These are phyloP conservation scores for Brachypterus glaber DNA, from an alignment of 2,888 invertebrate genomes.

Conservation along the genomic window DNA sequence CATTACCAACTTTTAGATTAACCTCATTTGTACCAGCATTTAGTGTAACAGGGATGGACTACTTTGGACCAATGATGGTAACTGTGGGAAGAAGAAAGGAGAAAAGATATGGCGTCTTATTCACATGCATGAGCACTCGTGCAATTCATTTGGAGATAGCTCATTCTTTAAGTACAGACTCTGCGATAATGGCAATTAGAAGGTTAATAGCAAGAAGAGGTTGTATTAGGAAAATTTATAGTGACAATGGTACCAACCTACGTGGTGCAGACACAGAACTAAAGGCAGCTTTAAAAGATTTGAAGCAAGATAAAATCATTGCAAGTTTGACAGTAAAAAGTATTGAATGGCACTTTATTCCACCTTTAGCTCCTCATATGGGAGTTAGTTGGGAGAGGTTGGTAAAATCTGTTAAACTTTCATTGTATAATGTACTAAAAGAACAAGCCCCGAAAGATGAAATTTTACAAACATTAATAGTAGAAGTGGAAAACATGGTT, in stretches of 20 bases:
- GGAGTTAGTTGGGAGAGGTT: too few relatives aligned
- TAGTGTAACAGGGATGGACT: slow-evolving; percentile 8
- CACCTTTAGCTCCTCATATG: too few relatives aligned
- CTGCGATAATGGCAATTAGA: slow-evolving; percentile 9
- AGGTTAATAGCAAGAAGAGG: slow-evolving; percentile 7
- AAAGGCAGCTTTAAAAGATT: too few relatives aligned
- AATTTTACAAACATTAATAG: too few relatives aligned
- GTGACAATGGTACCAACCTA: slow-evolving; percentile 9
- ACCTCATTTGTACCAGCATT: slow-evolving; percentile 9
- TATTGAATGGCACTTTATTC: too few relatives aligned
- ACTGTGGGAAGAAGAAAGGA: slow-evolving; percentile 9
- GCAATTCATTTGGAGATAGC: slow-evolving; percentile 7
- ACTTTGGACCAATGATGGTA: slow-evolving; percentile 12
- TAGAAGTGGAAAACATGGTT: too few relatives aligned
- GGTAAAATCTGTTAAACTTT: too few relatives aligned
- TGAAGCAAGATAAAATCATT: too few relatives aligned
- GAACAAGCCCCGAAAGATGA: too few relatives aligned
- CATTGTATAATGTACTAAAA: too few relatives aligned
- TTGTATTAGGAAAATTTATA: slow-evolving; percentile 4
- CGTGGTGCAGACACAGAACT: too few relatives aligned
- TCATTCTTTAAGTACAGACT: slow-evolving; percentile 4
- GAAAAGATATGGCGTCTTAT: slow-evolving; percentile 12
- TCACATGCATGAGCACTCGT: slow-evolving; percentile 9
- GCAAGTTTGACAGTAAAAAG: too few relatives aligned
- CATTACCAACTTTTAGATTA: slow-evolving; percentile 1